These are phyloP conservation scores for Drosophila cognata DNA, from an alignment of 2,888 invertebrate species.

Conservation along the genomic window DNA sequence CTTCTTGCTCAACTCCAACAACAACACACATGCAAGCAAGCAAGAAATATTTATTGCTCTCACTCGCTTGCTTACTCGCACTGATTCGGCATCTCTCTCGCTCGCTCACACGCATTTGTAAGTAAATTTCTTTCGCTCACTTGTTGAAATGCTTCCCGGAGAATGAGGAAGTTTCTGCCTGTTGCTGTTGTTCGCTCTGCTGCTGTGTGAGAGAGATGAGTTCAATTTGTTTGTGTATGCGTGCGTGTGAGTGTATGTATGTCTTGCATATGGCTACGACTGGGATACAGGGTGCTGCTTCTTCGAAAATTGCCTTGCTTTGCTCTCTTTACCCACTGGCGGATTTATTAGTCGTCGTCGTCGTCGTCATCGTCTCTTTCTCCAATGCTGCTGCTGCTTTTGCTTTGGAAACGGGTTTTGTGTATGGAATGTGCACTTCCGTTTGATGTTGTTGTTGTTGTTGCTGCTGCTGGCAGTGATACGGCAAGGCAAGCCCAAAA, in stretches of 20 bases:
- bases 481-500: conserved; percentile 55
- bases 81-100: conserved; percentile 40
- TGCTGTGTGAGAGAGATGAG: conserved; percentile 52
- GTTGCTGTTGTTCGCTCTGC: conserved; percentile 4
- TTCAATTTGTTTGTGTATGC: conserved; percentile 63
- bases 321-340: conserved; percentile 83
- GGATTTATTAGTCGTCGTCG: conserved; percentile 77
- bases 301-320: conserved; percentile 61
- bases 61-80: conserved; percentile 33
- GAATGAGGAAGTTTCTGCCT: conserved; percentile 76
- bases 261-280: conserved; percentile 28
- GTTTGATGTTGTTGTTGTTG: conserved; percentile 62
- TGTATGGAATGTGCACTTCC: conserved; percentile 81
- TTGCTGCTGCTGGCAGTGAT: conserved; percentile 53
- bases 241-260: conserved; percentile 21
- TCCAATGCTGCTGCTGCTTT: conserved; percentile 47
- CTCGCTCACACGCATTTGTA: conserved; percentile 19
- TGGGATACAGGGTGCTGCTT: conserved; percentile 64
- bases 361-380: conserved; percentile 57
- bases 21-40: conserved; percentile 20
- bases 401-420: conserved; percentile 71
- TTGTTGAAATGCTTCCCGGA: conserved; percentile 78
- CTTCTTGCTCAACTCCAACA: conserved; percentile 55
- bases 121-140: conserved; percentile 70
- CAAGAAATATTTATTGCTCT: conserved; percentile 56